A percentile compares a stretch with the other conserved stretches of the same genome.
Conservation (phyloP, 37 sponge, comb jelly and placozoan species). For the Cladorhizidae sp. region DNA sequence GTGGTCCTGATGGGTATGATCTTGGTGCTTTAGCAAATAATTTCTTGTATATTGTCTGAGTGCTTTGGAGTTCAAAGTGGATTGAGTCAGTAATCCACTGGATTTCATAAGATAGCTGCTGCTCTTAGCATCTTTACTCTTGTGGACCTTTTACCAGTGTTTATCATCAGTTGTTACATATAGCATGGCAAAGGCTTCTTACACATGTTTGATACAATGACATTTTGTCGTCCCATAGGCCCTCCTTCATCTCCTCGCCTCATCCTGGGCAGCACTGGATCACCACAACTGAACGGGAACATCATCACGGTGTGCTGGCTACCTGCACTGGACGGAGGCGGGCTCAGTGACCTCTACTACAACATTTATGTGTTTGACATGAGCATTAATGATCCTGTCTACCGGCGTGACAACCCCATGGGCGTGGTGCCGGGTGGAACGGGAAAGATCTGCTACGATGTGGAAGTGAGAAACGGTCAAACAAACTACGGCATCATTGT, state of each 20-base stretch:
- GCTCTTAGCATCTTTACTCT: no score
- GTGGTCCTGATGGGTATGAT: no score
- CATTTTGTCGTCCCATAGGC: background rate
- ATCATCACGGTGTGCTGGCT: background rate
- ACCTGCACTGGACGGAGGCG: background rate
- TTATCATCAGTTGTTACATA: no score
- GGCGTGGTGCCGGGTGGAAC: background rate
- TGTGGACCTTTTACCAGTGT: no score
- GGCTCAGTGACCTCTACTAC: background rate
- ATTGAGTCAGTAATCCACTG: no score
- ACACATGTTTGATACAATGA: no score
- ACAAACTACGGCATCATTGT: background rate
- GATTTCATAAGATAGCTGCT: no score
- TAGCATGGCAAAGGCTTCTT: no score
- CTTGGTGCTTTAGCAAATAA: no score
- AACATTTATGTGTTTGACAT: background rate
- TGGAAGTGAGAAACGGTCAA: background rate
- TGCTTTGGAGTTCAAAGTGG: no score
- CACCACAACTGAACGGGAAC: background rate
- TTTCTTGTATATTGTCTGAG: no score
- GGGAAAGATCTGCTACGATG: background rate
- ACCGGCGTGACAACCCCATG: background rate
- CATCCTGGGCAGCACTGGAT: background rate
- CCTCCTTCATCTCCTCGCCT: conserved; percentile 3
- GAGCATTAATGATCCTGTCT: background rate